Evolutionary conservation across 1,140 invertebrate species (phyloP).

Genomic region (Bombus haemorrhoidalis): DNA sequence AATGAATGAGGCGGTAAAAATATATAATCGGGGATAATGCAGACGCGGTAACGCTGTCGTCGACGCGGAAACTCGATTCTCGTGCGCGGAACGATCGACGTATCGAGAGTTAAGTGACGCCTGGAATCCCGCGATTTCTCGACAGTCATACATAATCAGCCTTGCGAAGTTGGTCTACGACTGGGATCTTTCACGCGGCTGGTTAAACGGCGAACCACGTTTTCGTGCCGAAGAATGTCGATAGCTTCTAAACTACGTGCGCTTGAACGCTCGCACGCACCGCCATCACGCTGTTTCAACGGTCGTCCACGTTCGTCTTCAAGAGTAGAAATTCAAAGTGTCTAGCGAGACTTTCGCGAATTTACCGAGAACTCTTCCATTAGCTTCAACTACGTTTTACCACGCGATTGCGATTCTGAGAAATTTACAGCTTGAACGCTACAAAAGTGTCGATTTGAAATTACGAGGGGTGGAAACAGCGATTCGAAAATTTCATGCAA

Average conservation of each 20-base stretch:
- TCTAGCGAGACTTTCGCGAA: background rate
- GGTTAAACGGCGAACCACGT: slow-evolving; percentile 48
- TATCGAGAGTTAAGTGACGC: slow-evolving; percentile 57
- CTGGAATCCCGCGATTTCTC: slow-evolving; percentile 56
- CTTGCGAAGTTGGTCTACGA: background rate
- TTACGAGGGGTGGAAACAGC: background rate
- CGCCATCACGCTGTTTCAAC: slow-evolving; percentile 23
- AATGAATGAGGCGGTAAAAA: slow-evolving; percentile 57
- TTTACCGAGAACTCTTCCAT: slow-evolving; percentile 24
- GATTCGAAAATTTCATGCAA: slow-evolving; percentile 18
- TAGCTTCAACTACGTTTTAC: background rate
- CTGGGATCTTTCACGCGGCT: slow-evolving; percentile 34
- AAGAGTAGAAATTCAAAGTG: slow-evolving; percentile 16
- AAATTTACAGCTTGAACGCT: background rate
- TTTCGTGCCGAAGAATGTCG: slow-evolving; percentile 60
- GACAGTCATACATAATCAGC: slow-evolving; percentile 58
- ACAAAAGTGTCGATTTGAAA: background rate
- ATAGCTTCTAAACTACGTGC: slow-evolving; percentile 53
- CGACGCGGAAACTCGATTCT: slow-evolving; percentile 54
- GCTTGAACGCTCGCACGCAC: slow-evolving; percentile 12
- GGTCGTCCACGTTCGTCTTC: slow-evolving; percentile 21
- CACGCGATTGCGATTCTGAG: background rate
- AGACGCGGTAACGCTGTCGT: slow-evolving; percentile 48
- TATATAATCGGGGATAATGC: slow-evolving; percentile 51
- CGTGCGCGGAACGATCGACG: slow-evolving; percentile 21